These are phyloP conservation scores for Myotis vivesi DNA, from an alignment of 2,797 vertebrate genomes.

Conservation along the genomic window DNA sequence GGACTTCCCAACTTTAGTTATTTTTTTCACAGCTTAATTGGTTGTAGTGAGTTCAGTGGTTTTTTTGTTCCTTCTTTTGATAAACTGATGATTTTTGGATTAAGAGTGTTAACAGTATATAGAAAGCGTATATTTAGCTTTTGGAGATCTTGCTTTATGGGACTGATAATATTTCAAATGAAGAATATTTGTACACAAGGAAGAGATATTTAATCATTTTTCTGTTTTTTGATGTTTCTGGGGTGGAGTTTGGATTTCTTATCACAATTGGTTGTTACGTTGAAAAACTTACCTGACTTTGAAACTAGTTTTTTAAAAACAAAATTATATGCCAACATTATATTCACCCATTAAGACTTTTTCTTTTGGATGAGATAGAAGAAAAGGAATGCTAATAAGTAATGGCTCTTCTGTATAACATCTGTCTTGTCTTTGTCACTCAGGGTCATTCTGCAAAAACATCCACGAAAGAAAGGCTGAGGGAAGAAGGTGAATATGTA, in stretches of 20 bases:
- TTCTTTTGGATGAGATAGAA: conserved; percentile 1
- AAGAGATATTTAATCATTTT: neutral
- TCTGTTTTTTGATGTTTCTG: neutral
- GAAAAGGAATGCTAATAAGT: neutral
- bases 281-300: conserved; percentile 22
- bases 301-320: conserved; percentile 19
- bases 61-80: conserved; percentile 30
- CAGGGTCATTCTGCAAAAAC: neutral
- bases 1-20: neutral
- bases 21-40: neutral
- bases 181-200: neutral
- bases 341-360: neutral
- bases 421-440: conserved; percentile 1
- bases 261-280: neutral
- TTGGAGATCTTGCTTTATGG: conserved; percentile 23
- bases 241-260: neutral
- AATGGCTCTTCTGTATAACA: neutral
- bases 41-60: neutral
- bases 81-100: conserved; percentile 30
- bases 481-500: too few species aligned
- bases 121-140: conserved; percentile 36
- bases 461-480: neutral
- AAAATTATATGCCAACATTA: neutral
- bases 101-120: neutral
- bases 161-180: conserved; percentile 27